Conservation (phyloP, 2,888 invertebrate genomes). For the Epinotia bilunana region DNA sequence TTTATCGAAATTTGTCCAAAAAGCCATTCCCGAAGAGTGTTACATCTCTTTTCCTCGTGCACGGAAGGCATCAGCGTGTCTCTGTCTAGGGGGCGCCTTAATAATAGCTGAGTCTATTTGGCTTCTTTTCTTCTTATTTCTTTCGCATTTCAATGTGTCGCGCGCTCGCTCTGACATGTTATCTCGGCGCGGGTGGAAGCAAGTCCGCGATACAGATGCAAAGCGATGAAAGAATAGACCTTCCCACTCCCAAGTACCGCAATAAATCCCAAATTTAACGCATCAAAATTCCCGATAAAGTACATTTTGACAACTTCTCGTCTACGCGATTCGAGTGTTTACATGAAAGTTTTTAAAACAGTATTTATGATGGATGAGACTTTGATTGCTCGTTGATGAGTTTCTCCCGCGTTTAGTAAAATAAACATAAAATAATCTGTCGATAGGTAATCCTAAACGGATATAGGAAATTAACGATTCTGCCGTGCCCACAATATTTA, state of each 20-base stretch:
- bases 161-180: neutral
- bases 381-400: slow-evolving; percentile 37
- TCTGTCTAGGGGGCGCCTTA: too few species aligned
- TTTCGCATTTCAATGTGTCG: neutral
- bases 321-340: slow-evolving; percentile 39
- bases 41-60: too few species aligned
- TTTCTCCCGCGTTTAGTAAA: slow-evolving; percentile 23
- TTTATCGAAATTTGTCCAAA: too few species aligned
- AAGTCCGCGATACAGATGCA: neutral
- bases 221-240: slow-evolving; percentile 34
- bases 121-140: too few species aligned
- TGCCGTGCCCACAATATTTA: neutral
- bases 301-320: slow-evolving; percentile 45
- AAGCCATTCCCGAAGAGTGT: too few species aligned
- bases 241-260: slow-evolving; percentile 42
- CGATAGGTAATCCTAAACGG: neutral
- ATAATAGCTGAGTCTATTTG: too few species aligned
- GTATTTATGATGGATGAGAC: slow-evolving; percentile 26
- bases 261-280: slow-evolving; percentile 47
- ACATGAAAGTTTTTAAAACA: slow-evolving; percentile 35
- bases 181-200: neutral
- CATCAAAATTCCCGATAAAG: slow-evolving; percentile 33
- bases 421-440: slow-evolving; percentile 30
- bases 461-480: neutral
- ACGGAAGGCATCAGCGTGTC: too few species aligned